Evolutionary conservation across 2,888 invertebrate genomes (phyloP), one percentile per base, ranked within the genome.

Genomic region (Frankliniella fusca): DNA sequence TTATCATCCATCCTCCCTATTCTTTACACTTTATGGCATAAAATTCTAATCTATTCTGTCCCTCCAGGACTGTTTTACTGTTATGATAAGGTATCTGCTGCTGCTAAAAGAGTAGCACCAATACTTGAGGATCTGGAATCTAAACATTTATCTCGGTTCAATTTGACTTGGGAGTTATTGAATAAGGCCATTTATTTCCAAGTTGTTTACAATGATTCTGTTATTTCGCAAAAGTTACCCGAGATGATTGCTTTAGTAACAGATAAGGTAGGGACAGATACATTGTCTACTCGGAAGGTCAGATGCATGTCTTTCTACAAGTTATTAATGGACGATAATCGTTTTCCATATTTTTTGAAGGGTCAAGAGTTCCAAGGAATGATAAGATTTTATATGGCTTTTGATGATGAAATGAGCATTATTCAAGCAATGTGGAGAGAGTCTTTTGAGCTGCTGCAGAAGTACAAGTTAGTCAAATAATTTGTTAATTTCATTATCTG

Each of bases 151-250:
- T 90, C 90, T 84, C 90, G 90, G 85, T 92, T 92, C 86, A 90
- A 91, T 85, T 89, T 93, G 80, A 91, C 91, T 10, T 93, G 93
- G 93, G 91, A 92, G 85, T 89, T 92, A 85, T 90, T 93, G 84
- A 92, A 93, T 87, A 92, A 92, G 85, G 91, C 91, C 85, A 89
- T 93, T 84, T 93, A 92, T 87, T 92, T 93, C 84, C 88, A 88
- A 81, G 88, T 89, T 84, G 88, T 90, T 61, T 90, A 88, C 85
- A 86, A 90, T 79, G 91, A 92, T 86, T 90, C 90, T 80, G 87
- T 90, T 81, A 89, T 92, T 84, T 90, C 91, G 85, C 90, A 90
- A 84, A 90, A 89, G 86, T 87, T 91, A 81, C 90, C 90, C 83
- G 87, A 88, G 27, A 89, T 91, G 85, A 89, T 91, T 83, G 88